Conservation (phyloP, 2,113 vertebrate species). For the Prinia subflava region DNA sequence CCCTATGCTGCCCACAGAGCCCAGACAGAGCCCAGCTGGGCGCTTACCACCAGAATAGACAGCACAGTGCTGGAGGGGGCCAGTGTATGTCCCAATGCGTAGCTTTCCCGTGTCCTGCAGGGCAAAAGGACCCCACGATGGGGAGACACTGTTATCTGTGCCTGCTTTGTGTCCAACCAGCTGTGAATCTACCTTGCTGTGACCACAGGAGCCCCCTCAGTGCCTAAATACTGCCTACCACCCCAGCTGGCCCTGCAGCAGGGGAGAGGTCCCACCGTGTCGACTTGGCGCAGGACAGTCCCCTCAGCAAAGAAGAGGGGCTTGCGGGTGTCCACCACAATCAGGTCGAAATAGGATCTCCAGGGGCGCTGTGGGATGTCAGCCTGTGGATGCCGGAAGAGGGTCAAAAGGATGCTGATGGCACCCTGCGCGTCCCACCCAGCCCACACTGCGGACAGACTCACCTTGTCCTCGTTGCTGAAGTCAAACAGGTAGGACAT, state of each 20-base stretch:
- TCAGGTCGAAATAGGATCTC: conserved; percentile 81
- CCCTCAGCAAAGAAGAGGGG: conserved; percentile 82
- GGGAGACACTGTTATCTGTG: background rate
- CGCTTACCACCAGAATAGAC: conserved; percentile 81
- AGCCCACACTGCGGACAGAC: background rate
- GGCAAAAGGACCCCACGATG: background rate
- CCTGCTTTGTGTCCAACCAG: background rate
- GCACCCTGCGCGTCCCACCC: background rate
- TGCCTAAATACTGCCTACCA: background rate
- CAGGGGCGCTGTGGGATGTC: conserved; percentile 45
- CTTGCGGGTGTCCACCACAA: conserved; percentile 85
- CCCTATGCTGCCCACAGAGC: accelerated
- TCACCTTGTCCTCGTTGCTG: conserved; percentile 60
- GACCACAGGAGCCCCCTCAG: accelerated
- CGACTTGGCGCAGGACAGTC: conserved; percentile 83
- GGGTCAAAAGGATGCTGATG: background rate
- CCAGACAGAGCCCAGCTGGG: accelerated
- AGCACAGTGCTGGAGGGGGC: conserved; percentile 78
- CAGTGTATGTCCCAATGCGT: conserved; percentile 82
- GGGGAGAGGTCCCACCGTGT: conserved; percentile 65
- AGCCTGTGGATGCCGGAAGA: background rate
- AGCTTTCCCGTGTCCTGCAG: conserved; percentile 82
- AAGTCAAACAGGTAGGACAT: conserved; percentile 82
- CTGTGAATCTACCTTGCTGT: accelerated
- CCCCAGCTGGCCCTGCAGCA: accelerated